A percentile compares a stretch with the other conserved stretches of the same genome.
These are phyloP conservation scores for Gerris lacustris DNA, from an alignment of 2,888 invertebrate species.

Conservation along the genomic window DNA sequence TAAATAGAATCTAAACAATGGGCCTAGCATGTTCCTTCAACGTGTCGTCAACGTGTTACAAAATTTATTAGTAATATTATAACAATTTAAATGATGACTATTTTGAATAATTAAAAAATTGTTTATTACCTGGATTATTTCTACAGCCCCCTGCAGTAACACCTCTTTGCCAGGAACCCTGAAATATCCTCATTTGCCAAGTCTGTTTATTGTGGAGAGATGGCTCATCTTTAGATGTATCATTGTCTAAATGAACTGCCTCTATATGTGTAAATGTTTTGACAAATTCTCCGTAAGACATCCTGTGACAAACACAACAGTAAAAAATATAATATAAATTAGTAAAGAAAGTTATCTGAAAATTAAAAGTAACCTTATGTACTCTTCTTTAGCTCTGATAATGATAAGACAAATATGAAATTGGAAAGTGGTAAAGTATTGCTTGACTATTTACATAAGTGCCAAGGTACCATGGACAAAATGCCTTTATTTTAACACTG, in stretches of 20 bases:
- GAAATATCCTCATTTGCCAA: conserved; percentile 79
- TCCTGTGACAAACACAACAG: conserved; percentile 42
- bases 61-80: too few species aligned
- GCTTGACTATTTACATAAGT: not conserved
- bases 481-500: too few species aligned
- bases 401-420: not conserved
- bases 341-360: not conserved
- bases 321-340: not conserved
- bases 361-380: not conserved
- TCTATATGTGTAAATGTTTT: conserved; percentile 71
- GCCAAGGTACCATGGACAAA: too few species aligned
- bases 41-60: too few species aligned
- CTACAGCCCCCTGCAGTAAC: conserved; percentile 82
- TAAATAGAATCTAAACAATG: too few species aligned
- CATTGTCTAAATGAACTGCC: conserved; percentile 72
- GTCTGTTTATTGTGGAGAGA: conserved; percentile 62
- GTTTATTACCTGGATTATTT: conserved; percentile 56
- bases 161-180: conserved; percentile 74
- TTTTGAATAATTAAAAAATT: not conserved
- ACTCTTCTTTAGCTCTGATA: not conserved
- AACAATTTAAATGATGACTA: too few species aligned
- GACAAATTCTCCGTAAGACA: conserved; percentile 69
- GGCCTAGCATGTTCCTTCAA: too few species aligned
- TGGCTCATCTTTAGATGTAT: conserved; percentile 74
- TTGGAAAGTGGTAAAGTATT: not conserved